These are phyloP conservation scores for Aldrovandia affinis DNA, from an alignment of 2,797 vertebrate genomes.

Conservation along the genomic window DNA sequence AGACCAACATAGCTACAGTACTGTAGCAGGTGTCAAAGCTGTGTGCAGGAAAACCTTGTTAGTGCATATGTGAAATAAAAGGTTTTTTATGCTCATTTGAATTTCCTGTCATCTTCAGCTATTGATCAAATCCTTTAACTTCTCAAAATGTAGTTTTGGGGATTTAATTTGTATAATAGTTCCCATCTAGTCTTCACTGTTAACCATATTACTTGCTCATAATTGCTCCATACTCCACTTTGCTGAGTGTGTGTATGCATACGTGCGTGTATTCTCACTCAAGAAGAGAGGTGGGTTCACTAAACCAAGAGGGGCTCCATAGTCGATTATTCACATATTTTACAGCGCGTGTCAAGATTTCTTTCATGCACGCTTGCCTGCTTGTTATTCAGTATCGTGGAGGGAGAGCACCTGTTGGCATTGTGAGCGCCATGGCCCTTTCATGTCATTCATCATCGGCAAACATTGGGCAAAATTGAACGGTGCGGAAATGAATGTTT, in stretches of 20 bases:
- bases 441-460: conserved; percentile 34
- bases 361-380: conserved; percentile 12
- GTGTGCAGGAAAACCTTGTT: too few relatives aligned
- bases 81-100: too few relatives aligned
- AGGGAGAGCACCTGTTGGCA: conserved; percentile 27
- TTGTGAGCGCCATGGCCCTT: conserved; percentile 22
- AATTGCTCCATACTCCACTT: conserved; percentile 6
- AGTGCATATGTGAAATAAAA: too few relatives aligned
- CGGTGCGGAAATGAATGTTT: conserved; percentile 50
- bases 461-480: conserved; percentile 38
- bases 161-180: too few relatives aligned
- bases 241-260: neutral
- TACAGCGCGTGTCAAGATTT: conserved; percentile 33
- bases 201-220: conserved; percentile 20
- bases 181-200: conserved; percentile 8
- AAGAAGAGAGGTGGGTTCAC: conserved; percentile 17
- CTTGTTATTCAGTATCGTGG: conserved; percentile 25
- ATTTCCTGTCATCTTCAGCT: too few relatives aligned
- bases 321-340: conserved; percentile 26
- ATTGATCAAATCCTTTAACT: too few relatives aligned
- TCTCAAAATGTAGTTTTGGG: too few relatives aligned
- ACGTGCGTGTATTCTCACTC: neutral
- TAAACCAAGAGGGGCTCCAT: conserved; percentile 24
- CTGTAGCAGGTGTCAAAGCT: too few relatives aligned
- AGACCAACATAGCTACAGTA: too few relatives aligned